Conservation (phyloP, 2,797 vertebrate genomes). For the Orestias chungarensis region DNA sequence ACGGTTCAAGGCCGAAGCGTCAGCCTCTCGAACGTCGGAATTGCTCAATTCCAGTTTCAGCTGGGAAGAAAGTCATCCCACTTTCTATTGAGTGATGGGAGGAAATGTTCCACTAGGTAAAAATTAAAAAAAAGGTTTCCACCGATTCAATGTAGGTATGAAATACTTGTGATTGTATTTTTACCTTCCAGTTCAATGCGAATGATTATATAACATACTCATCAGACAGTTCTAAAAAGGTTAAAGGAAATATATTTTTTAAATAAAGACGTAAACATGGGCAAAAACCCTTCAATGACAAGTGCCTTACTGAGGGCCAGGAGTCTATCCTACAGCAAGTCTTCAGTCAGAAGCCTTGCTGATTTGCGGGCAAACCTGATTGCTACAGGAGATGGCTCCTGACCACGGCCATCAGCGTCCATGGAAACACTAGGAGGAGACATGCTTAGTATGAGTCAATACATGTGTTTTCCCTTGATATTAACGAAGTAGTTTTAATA, state of each 20-base stretch:
- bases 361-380: neutral
- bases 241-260: no score
- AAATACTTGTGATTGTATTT: no score
- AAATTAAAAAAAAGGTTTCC: neutral
- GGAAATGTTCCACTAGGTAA: no score
- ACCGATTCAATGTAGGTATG: neutral
- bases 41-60: neutral
- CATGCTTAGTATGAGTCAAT: no score
- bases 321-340: neutral
- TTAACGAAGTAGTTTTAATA: neutral
- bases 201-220: no score
- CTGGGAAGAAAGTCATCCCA: no score
- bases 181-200: no score
- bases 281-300: neutral
- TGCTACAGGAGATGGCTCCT: neutral
- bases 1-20: slow-evolving; percentile 6
- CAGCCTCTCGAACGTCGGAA: slow-evolving; percentile 3
- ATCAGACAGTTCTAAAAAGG: no score
- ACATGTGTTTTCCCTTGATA: neutral
- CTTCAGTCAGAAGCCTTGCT: neutral
- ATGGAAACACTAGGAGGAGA: neutral
- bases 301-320: neutral
- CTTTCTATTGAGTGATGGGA: no score
- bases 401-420: neutral
- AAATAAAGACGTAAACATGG: neutral